Evolutionary conservation across 2,888 invertebrate species (phyloP).

Genomic region (Pilophorus perplexus): DNA sequence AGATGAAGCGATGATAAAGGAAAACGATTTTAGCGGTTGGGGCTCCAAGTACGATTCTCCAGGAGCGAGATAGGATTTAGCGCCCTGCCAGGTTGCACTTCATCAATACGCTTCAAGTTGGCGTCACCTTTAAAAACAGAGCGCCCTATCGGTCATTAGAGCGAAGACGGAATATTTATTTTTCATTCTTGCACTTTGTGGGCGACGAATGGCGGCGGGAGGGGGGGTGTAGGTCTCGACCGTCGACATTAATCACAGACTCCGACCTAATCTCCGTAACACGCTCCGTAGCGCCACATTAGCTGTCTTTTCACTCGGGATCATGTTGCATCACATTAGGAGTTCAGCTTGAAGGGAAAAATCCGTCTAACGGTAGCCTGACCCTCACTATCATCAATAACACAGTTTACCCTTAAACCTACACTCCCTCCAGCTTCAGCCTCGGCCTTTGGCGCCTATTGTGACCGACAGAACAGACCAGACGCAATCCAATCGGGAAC

Average conservation of each 20-base stretch:
- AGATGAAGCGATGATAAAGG: no score
- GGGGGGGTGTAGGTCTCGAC: neutral
- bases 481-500: conserved; percentile 23
- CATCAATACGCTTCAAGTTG: conserved; percentile 8
- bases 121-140: neutral
- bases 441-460: conserved; percentile 17
- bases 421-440: neutral
- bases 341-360: neutral
- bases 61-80: neutral
- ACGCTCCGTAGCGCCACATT: conserved; percentile 35
- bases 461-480: conserved; percentile 5
- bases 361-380: neutral
- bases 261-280: conserved; percentile 26
- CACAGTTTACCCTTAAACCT: no score
- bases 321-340: conserved; percentile 34
- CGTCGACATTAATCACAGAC: conserved; percentile 14
- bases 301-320: conserved; percentile 23
- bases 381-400: conserved; percentile 19
- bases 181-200: conserved; percentile 9
- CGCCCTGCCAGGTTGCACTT: neutral
- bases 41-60: no score
- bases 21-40: no score
- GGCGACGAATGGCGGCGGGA: neutral
- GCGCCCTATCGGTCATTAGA: conserved; percentile 1
- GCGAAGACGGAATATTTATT: neutral